phyloP scores from a whole-genome alignment of 2,113 vertebrate species.

The Pygoscelis adeliae region DNA sequence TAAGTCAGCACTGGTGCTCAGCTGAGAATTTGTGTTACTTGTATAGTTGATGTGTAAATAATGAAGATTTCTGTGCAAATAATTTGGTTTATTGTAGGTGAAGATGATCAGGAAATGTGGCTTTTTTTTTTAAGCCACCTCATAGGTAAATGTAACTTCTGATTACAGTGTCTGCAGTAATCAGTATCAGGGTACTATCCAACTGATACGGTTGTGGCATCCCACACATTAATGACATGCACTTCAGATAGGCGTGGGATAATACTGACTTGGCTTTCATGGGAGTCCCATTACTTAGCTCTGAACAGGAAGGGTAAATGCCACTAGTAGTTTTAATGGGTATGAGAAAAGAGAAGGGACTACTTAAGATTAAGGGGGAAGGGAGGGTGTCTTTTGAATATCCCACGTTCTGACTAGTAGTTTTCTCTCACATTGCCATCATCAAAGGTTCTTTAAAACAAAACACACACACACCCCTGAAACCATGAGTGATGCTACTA shows the following conservation, averaged over 20 bases:
- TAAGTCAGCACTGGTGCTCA: constrained; percentile 40
- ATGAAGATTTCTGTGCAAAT: neutral
- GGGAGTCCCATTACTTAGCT: neutral
- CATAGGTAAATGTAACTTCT: neutral
- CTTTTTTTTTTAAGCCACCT: neutral
- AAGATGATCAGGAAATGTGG: neutral
- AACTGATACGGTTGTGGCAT: neutral
- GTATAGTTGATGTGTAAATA: neutral
- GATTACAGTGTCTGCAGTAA: neutral
- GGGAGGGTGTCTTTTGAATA: neutral
- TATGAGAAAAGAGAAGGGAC: neutral
- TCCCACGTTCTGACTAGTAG: neutral
- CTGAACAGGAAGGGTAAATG: neutral
- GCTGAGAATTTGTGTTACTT: constrained; percentile 10
- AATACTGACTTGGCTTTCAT: neutral
- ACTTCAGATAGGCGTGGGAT: neutral
- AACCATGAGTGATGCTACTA: neutral
- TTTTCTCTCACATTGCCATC: neutral
- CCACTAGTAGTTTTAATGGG: neutral
- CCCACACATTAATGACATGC: neutral
- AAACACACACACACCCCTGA: accelerated
- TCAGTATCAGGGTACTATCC: neutral
- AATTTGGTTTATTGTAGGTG: neutral
- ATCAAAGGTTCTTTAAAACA: neutral
- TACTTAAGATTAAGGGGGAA: neutral